A percentile compares a stretch with the other conserved stretches of the same genome.
Evolutionary conservation across 2,888 invertebrate genomes (phyloP).

Genomic region (Stramonita haemastoma): DNA sequence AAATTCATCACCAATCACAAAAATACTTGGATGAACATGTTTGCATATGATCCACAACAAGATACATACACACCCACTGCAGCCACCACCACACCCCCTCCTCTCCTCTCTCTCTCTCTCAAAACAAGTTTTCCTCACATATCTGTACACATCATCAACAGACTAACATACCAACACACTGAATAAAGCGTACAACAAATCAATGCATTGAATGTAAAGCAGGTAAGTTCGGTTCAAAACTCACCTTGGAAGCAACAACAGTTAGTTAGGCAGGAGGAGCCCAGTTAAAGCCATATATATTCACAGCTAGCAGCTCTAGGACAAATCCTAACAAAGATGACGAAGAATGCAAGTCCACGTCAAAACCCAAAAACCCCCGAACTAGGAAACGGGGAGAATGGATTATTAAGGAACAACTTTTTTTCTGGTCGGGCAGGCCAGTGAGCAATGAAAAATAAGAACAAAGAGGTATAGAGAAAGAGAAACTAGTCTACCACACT

Average conservation of each 20-base stretch:
- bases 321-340: neutral
- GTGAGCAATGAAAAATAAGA: too few species aligned
- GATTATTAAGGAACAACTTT: too few species aligned
- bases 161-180: neutral
- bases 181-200: neutral
- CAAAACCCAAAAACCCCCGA: too few species aligned
- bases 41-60: constrained; percentile 4
- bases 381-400: too few species aligned
- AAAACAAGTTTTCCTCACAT: neutral
- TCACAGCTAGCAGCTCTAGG: neutral
- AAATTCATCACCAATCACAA: neutral
- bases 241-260: neutral
- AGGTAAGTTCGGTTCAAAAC: neutral
- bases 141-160: neutral
- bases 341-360: neutral
- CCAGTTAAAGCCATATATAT: neutral
- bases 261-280: too few species aligned
- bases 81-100: neutral
- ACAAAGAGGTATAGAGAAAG: too few species aligned
- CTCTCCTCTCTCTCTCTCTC: neutral
- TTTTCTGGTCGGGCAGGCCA: too few species aligned
- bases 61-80: too few species aligned
- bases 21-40: neutral
- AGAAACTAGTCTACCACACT: too few species aligned
- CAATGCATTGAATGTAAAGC: neutral